phyloP scores from a whole-genome alignment of 2,888 invertebrate genomes.

The Cryptocephalus moraei region DNA sequence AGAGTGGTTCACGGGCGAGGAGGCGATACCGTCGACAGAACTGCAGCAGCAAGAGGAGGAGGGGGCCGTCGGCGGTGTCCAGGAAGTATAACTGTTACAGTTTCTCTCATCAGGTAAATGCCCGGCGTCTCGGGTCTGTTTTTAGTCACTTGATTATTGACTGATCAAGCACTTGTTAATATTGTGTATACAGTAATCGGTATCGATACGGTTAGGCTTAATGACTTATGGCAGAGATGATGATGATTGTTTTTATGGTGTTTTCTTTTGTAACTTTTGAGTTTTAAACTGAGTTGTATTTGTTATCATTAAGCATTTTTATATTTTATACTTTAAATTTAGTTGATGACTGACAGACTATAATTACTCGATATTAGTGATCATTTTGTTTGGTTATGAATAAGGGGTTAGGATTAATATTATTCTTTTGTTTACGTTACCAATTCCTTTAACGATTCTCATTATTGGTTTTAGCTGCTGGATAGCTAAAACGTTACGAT shows the following conservation, averaged over 20 bases:
- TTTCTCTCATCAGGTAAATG: background rate
- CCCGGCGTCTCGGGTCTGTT: background rate
- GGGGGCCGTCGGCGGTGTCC: constrained; percentile 13
- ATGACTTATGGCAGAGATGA: background rate
- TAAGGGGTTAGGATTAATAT: constrained; percentile 1
- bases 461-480: no score
- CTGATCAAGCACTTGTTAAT: constrained; percentile 21
- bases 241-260: constrained; percentile 9
- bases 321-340: constrained; percentile 13
- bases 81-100: constrained; percentile 7
- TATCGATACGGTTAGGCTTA: background rate
- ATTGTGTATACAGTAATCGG: background rate
- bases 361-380: constrained; percentile 1
- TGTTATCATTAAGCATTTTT: constrained; percentile 13
- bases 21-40: constrained; percentile 2
- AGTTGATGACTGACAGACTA: constrained; percentile 13
- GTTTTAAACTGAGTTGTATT: constrained; percentile 12
- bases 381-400: background rate
- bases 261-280: constrained; percentile 3
- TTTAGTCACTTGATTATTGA: constrained; percentile 23
- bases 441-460: no score
- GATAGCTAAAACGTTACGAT: no score
- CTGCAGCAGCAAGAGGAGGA: constrained; percentile 8
- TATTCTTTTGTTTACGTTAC: background rate
- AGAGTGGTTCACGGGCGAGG: constrained; percentile 48